A percentile compares a stretch with the other conserved stretches of the same genome.
phyloP scores from a whole-genome alignment of 2,888 invertebrate genomes.

The Protonemura montana region DNA sequence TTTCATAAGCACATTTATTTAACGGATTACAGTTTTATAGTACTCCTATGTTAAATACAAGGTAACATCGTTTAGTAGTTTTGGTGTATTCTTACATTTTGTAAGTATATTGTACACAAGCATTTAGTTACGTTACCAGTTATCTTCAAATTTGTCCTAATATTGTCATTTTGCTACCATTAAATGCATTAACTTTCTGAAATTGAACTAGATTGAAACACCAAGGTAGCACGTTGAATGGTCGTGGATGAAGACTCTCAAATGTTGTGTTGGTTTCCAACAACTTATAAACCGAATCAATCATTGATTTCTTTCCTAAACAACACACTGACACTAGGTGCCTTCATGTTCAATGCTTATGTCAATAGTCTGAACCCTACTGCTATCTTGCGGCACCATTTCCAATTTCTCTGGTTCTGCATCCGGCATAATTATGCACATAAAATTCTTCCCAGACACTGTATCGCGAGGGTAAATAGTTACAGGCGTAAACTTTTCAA shows the following conservation, averaged over 20 bases:
- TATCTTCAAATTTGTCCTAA: not conserved
- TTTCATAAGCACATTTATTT: constrained; percentile 34
- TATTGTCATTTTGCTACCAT: constrained; percentile 28
- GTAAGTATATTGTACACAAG: constrained; percentile 30
- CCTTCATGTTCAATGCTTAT: constrained; percentile 55
- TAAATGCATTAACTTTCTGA: not conserved
- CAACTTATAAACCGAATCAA: not conserved
- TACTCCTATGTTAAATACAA: constrained; percentile 10
- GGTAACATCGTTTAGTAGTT: not conserved
- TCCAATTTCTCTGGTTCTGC: constrained; percentile 70
- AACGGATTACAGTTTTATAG: not conserved
- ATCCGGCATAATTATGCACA: constrained; percentile 92
- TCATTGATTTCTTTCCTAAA: not conserved
- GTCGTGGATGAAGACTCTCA: not conserved
- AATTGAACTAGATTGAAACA: constrained; percentile 20
- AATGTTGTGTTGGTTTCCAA: not conserved
- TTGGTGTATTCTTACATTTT: constrained; percentile 40
- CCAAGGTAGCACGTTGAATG: constrained; percentile 13
- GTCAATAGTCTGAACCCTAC: constrained; percentile 68
- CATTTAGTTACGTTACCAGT: constrained; percentile 7
- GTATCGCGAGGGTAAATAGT: constrained; percentile 87
- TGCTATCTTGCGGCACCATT: constrained; percentile 67
- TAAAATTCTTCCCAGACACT: constrained; percentile 81
- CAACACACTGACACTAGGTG: not conserved
- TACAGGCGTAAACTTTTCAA: constrained; percentile 83